These are phyloP conservation scores for Geotrupes spiniger DNA, from an alignment of 2,888 invertebrate genomes.

Conservation along the genomic window DNA sequence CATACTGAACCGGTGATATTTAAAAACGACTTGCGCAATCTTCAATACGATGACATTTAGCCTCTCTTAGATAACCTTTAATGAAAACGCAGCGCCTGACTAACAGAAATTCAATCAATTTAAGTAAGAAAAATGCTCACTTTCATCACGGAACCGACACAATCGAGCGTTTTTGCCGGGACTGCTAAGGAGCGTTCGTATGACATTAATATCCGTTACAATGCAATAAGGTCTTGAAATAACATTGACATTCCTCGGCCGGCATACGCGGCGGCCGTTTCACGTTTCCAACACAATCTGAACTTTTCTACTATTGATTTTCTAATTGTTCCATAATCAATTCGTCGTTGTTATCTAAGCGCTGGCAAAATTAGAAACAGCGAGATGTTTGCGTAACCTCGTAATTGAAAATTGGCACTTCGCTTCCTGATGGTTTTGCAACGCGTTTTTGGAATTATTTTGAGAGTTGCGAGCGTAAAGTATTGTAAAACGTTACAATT, in stretches of 20 bases:
- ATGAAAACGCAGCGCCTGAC: neutral
- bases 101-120: constrained; percentile 3
- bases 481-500: neutral
- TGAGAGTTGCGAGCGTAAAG: neutral
- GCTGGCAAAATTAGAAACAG: constrained; percentile 7
- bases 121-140: constrained; percentile 11
- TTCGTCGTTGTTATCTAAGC: neutral
- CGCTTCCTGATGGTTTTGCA: constrained; percentile 15
- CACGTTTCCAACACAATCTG: constrained; percentile 1
- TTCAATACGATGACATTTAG: constrained; percentile 17
- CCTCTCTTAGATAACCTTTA: constrained; percentile 17
- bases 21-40: constrained; percentile 15
- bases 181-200: too few species aligned
- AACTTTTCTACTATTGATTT: too few species aligned
- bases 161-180: too few species aligned
- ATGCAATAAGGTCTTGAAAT: constrained; percentile 3
- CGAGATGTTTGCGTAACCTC: constrained; percentile 6
- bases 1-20: constrained; percentile 18
- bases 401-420: constrained; percentile 7
- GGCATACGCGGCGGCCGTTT: neutral
- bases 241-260: constrained; percentile 15
- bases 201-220: constrained; percentile 1
- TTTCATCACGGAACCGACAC: constrained; percentile 14
- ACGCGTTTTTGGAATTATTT: neutral
- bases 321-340: too few species aligned